These are phyloP conservation scores for Trissolcus brochymenae DNA, from an alignment of 2,888 invertebrate genomes.

Conservation along the genomic window DNA sequence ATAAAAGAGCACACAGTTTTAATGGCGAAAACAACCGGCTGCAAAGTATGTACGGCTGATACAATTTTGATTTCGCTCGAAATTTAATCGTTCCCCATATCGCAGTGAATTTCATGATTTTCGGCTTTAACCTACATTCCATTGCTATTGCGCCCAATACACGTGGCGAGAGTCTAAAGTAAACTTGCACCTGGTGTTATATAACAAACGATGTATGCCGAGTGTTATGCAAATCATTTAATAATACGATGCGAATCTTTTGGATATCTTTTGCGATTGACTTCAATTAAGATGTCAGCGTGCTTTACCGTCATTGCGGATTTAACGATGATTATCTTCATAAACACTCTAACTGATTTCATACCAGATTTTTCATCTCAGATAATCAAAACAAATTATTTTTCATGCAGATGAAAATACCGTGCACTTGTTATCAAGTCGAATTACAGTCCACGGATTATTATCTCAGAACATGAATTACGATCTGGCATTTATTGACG, in stretches of 20 bases:
- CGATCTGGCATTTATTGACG: too few relatives aligned
- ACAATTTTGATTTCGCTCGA: constrained; percentile 14
- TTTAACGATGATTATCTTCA: background rate
- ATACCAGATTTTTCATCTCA: background rate
- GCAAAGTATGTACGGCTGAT: background rate
- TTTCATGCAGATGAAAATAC: background rate
- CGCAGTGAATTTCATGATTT: constrained; percentile 21
- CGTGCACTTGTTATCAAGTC: too few relatives aligned
- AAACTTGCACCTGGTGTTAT: constrained; percentile 47
- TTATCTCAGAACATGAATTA: too few relatives aligned
- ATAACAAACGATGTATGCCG: constrained; percentile 40
- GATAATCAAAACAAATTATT: background rate
- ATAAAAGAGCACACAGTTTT: background rate
- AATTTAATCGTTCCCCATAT: constrained; percentile 22
- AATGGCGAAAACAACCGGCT: background rate
- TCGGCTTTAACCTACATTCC: constrained; percentile 49
- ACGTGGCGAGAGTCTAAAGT: constrained; percentile 50
- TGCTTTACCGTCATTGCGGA: constrained; percentile 8
- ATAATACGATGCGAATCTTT: constrained; percentile 28
- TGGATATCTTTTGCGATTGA: constrained; percentile 34
- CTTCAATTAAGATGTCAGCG: constrained; percentile 18
- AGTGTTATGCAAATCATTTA: constrained; percentile 39
- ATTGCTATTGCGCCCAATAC: constrained; percentile 28
- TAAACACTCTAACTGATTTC: background rate
- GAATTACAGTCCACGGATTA: too few relatives aligned